Percentiles rank a stretch among this genome's conserved stretches.
Conservation (phyloP, 1,140 invertebrate species). For the Apis florea region DNA sequence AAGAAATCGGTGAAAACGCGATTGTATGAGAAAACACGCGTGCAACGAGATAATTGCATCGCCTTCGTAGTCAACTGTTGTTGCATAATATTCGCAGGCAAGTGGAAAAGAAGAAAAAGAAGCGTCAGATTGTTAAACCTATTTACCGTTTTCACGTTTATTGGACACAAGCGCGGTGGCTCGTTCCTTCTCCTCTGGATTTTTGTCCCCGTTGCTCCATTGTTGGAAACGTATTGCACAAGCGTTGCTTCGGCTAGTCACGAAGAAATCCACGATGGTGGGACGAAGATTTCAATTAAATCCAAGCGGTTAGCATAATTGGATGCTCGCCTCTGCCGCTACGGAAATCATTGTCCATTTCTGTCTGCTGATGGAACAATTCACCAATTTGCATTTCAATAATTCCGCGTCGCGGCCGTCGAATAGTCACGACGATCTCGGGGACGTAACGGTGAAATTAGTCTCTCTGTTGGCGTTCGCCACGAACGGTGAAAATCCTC, state of each 20-base stretch:
- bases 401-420: background rate
- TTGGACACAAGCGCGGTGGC: conserved; percentile 31
- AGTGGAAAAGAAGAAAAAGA: background rate
- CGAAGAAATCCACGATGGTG: conserved; percentile 44
- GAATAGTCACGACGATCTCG: background rate
- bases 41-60: conserved; percentile 32
- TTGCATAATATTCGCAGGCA: conserved; percentile 44
- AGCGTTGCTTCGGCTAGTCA: conserved; percentile 18
- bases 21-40: conserved; percentile 37
- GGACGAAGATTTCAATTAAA: conserved; percentile 56
- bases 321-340: background rate
- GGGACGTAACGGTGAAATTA: background rate
- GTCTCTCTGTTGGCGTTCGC: background rate
- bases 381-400: background rate
- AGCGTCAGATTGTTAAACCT: conserved; percentile 24
- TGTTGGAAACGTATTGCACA: conserved; percentile 56
- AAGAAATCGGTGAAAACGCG: conserved; percentile 39
- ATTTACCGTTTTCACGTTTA: conserved; percentile 36
- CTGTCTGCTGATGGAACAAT: background rate
- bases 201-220: conserved; percentile 38
- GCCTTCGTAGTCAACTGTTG: conserved; percentile 37
- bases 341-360: conserved; percentile 29
- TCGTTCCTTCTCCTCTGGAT: conserved; percentile 15
- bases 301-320: conserved; percentile 51
- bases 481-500: too few species aligned